phyloP scores from a whole-genome alignment of 2,797 vertebrate genomes.

The Poeciliopsis paucimaculata region DNA sequence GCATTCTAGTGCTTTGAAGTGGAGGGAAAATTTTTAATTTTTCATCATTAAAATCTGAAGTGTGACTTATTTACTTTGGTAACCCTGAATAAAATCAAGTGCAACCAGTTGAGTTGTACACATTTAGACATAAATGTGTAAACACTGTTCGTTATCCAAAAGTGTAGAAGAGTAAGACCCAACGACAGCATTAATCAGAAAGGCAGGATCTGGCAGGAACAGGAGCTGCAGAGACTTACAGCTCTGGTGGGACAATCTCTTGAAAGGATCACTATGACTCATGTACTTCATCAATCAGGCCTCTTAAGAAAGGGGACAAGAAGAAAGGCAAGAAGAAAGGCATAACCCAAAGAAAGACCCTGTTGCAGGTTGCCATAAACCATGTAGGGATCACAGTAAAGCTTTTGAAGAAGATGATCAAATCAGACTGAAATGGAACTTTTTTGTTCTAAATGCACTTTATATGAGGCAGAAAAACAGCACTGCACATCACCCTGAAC shows the following conservation, averaged over 20 bases:
- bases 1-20: not conserved
- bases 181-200: not conserved
- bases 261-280: not conserved
- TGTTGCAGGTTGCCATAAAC: not conserved
- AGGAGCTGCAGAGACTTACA: not conserved
- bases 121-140: too few species aligned
- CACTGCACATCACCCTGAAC: not conserved
- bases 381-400: not conserved
- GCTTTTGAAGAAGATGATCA: not conserved
- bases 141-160: not conserved
- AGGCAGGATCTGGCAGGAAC: not conserved
- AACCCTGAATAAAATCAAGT: not conserved
- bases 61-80: not conserved
- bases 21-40: not conserved
- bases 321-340: not conserved
- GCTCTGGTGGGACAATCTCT: not conserved
- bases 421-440: not conserved
- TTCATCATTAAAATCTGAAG: not conserved
- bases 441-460: not conserved
- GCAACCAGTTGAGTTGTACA: not conserved
- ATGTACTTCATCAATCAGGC: not conserved
- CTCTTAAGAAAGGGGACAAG: not conserved
- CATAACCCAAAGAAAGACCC: not conserved
- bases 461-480: not conserved
- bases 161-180: not conserved